Conservation (phyloP, 2,113 vertebrate genomes). For the Myodes glareolus region DNA sequence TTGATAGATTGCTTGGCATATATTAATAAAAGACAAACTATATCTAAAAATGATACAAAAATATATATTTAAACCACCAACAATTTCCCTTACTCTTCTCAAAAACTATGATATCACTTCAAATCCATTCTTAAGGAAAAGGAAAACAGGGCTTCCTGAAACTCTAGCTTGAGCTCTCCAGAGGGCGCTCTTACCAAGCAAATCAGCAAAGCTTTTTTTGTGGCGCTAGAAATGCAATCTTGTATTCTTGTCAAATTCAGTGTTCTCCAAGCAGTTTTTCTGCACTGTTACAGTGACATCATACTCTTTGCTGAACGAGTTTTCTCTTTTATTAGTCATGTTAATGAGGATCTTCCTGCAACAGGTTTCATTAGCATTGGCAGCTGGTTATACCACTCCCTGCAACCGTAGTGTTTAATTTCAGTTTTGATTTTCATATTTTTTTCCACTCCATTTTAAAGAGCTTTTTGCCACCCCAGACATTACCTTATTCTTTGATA, state of each 20-base stretch:
- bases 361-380: neutral
- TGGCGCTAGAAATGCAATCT: neutral
- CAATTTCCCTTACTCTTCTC: conserved; percentile 1
- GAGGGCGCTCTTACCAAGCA: conserved; percentile 64
- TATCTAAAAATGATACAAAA: neutral
- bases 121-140: neutral
- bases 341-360: neutral
- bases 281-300: neutral
- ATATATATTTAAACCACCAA: conserved; percentile 28
- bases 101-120: neutral
- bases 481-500: neutral
- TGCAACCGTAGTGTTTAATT: neutral
- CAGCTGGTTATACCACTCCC: neutral
- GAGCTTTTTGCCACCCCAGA: neutral
- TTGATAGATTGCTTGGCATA: neutral
- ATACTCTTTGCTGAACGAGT: neutral
- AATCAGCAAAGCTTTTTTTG: neutral
- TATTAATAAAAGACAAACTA: neutral
- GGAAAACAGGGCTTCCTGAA: neutral
- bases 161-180: conserved; percentile 12
- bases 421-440: neutral
- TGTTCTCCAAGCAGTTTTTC: neutral
- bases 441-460: neutral
- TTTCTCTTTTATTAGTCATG: neutral
- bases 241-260: neutral